Evolutionary conservation across 2,797 vertebrate genomes (phyloP), one percentile per base, ranked within the genome.

Genomic region (Pangasius macronema): DNA sequence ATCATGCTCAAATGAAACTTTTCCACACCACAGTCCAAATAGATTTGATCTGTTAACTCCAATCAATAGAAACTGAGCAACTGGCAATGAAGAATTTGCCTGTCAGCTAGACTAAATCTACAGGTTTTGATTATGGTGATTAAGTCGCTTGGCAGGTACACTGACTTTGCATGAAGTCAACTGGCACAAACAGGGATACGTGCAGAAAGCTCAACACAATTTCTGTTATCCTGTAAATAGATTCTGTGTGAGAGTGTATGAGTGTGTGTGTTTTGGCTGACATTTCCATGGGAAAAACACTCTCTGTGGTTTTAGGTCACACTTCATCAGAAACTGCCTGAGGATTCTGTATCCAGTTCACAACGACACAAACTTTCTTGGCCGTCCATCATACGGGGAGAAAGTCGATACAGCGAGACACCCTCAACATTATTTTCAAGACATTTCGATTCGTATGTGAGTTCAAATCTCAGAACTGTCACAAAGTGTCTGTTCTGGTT

Each of bases 311-410:
- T 85, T 59, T 82, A 46, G 46, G 83, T 59, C 67, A 67, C 67
- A 82, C 53, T 86, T 86, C 83, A 88, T 82, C 53, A 76, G 70
- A 85, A 88, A 85, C 77, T 67, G 57, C 72, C 79, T 85, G 46
- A 82, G 87, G 68, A 65, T 51, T 83, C 20, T 86, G 51, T 63
- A 86, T 24, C 5, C 51, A 59, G 27, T 30, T 67, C 57, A 53
- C 24, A 57, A 33, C 42, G 11, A 33, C 81, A n/a, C 4, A 65
- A 30, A 65, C 14, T 67, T 67, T 49, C 51, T 51, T 33, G 80
- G 59, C 27, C 3, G 8, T 82, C 27, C 36, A 30, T 77, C 73
- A 36, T 24, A 30, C 1, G 9, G 4, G 14, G 70, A 72, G n/a
- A 63, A 30, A 61, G 39, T 70, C 46, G 46, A 82, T 83, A 42